Evolutionary conservation across 2,888 invertebrate species (phyloP), one percentile per base, ranked within the genome.

Genomic region (Ditula angustiorana): DNA sequence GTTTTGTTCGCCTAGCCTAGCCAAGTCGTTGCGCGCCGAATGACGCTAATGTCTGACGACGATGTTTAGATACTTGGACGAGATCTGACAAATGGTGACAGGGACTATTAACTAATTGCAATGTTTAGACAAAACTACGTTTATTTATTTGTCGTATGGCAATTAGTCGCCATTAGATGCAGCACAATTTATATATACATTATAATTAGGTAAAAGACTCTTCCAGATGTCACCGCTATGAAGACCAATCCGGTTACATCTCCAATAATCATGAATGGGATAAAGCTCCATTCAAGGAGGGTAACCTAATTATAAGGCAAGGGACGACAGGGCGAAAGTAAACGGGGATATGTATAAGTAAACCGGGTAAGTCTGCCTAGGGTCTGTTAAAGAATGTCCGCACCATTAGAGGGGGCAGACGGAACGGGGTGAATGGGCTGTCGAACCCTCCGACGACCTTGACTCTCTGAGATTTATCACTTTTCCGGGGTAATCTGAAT

Each of bases 381-480:
- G 83, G 82, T 82, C 80, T 82, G 82, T 79, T 85, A 89, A 90
- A 89, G 91, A 91, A 90, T 87, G 85, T 87, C 85, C 85, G 84
- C 82, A 84, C 86, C 88, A 89, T 89, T 88, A 89, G 83, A 83
- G 88, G 88, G 90, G 88, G 86, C 82, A 82, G 82, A 81, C 83
- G 83, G 79, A 87, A 89, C 86, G 87, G 90, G 90, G 91, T 90
- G 88, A 90, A 89, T 86, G 88, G 83, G 86, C 87, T 87, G 88
- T 89, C 88, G 87, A 90, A 91, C 90, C 90, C 89, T 88, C 88
- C 81, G 80, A 65, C 83, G 91, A 90, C 92, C 92, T 92, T 91
- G 92, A 90, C 90, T 87, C 82, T 75, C 79, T 75, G 83, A 87
- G 87, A 90, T 90, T 89, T 89, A 90, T 90, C 88, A 89, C 88